Evolutionary conservation across 2,113 vertebrate genomes (phyloP).

Genomic region (Meleagris gallopavo): DNA sequence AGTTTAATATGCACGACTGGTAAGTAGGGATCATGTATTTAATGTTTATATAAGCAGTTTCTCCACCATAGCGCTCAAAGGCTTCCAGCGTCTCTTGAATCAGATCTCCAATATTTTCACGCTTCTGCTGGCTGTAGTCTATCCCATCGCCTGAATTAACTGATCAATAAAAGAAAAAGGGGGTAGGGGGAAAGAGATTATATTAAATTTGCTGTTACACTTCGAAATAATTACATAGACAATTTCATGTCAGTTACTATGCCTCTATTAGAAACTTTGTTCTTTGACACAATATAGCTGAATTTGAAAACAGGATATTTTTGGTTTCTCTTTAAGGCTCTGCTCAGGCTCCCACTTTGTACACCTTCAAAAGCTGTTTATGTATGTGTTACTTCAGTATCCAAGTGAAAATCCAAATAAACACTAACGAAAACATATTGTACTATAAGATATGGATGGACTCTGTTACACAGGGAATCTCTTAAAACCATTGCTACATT

Average conservation of each 20-base stretch:
- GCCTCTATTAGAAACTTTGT: neutral
- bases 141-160: conserved; percentile 91
- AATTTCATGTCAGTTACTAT: neutral
- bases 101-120: conserved; percentile 90
- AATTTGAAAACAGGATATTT: neutral
- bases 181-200: neutral
- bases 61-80: conserved; percentile 90
- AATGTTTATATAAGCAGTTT: conserved; percentile 92
- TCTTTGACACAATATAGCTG: neutral
- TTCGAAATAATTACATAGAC: neutral
- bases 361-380: neutral
- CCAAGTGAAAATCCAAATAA: neutral
- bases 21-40: conserved; percentile 98
- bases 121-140: conserved; percentile 91
- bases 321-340: neutral
- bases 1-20: conserved; percentile 88
- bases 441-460: neutral
- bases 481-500: neutral
- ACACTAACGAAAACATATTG: neutral
- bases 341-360: neutral
- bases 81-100: conserved; percentile 92
- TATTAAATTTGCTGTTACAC: neutral
- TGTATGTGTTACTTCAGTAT: neutral
- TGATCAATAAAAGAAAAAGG: conserved; percentile 66
- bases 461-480: neutral